phyloP scores from a whole-genome alignment of 2,113 vertebrate genomes.

The Emydura subglobosa region DNA sequence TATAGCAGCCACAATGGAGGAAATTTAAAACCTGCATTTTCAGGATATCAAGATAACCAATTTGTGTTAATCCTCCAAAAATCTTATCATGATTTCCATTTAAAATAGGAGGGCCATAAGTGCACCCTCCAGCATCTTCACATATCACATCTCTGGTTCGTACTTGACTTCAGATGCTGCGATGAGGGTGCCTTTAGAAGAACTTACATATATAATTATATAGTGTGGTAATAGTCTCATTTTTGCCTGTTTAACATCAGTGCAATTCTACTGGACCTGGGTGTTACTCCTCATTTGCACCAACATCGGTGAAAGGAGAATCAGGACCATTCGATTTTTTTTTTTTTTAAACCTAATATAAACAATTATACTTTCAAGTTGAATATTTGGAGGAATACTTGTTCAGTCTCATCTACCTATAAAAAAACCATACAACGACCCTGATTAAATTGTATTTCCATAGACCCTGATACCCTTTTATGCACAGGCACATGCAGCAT shows the following conservation, averaged over 20 bases:
- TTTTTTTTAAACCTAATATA: neutral
- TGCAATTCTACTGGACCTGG: accelerated
- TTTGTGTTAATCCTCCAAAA: neutral
- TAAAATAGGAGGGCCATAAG: accelerated
- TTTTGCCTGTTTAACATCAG: neutral
- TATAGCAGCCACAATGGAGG: accelerated
- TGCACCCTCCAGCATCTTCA: neutral
- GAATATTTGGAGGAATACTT: neutral
- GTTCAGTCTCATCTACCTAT: neutral
- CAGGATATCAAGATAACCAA: neutral
- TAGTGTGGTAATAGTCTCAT: neutral
- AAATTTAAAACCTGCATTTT: neutral
- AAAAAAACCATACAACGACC: neutral
- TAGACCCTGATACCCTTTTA: neutral
- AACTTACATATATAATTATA: accelerated
- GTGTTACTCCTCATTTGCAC: neutral
- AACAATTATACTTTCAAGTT: neutral
- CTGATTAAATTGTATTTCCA: neutral
- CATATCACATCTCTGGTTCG: neutral
- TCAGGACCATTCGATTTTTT: neutral
- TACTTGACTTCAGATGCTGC: neutral
- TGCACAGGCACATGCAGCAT: neutral
- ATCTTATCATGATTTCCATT: neutral
- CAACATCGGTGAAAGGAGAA: accelerated
- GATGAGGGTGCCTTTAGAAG: accelerated